Base-by-base conservation (phyloP, 1,140 invertebrate species). In the Macrostomum lignano region DNA sequence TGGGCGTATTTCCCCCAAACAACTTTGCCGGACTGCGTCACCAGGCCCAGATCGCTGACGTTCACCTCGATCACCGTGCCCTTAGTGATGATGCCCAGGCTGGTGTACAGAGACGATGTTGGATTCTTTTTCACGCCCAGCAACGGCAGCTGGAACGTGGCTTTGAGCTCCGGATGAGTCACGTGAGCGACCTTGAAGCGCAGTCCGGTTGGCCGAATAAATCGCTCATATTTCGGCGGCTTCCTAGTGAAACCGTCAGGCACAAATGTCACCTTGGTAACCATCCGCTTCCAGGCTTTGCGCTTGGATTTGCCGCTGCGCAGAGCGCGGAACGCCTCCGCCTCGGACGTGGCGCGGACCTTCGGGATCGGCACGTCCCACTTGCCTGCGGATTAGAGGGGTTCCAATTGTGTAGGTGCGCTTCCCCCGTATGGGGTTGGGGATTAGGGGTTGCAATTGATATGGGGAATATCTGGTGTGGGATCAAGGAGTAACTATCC, bases 101-200 rank as follows among this genome's bases (percentile, higher is more conserved):
- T 74, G 19, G 91, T 98, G 48, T 82, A 96, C 71, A 94, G 79
- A 3, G 76, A 65, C 0, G 84, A 94, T 48, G 71, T 93, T 0
- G 91, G 91, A 62, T 99, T 99, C 49, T 93, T 94, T 57, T 98
- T 98, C 0, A 98, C 91, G 1, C 84, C 86, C 53, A 98, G 88
- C 17, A 99, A 94, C 0, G 88, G 86, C 30, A 98, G 55, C 55
- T 70, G 73, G 47, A 99, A 98, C n/a, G 91, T 98, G 0, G 88
- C 81, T 58, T 94, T 94, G 1, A 99, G 55, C 63, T 98, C 88
- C 2, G 88, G 91, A 68, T 98, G 91, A 13, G 88, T 96, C 0
- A 94, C 82, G 60, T 96, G 82, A 14, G 82, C 86, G 48, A 86
- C 91, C 17, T 49, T 55, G 36, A 52, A 56, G 25, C 58, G 38